Base-by-base conservation (phyloP, 2,888 invertebrate species). In the Epinotia nisella region DNA sequence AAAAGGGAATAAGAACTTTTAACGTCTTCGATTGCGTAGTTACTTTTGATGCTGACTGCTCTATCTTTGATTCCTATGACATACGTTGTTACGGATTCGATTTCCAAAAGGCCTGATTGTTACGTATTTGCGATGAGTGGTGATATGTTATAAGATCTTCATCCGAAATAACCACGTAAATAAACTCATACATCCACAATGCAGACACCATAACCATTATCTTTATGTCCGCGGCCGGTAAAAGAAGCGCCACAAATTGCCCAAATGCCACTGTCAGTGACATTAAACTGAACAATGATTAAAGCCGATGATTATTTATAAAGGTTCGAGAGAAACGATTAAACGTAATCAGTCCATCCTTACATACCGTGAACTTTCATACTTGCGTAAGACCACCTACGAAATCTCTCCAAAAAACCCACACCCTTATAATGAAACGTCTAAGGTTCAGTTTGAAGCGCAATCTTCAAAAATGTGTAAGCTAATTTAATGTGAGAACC, bases 331-430 rank as follows among this genome's bases (percentile, higher is more conserved):
- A 39, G 64, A 75, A 69, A 73, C 70, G 62, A 68, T 76, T 66
- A 71, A 62, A 77, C 76, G 76, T 79, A 82, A 82, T 82, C 81
- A 80, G 80, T 79, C 78, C 80, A 82, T 79, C 82, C 79, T 82
- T 81, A 79, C 80, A 82, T 79, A 83, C 82, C 78, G 76, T 78
- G 78, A 76, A 78, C 84, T 84, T 84, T 84, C 83, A 74, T 82
- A 84, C 77, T 72, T 76, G 71, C 60, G 41, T 62, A 71, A 77
- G 85, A 86, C 85, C 85, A 85, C 85, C 84, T 77, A 77, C 78
- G 79, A 78, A 82, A 82, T 79, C 78, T 76, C 53, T 56, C 35
- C 73, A 75, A 5, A 51, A 70, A 75, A 58, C 62, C 62, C 19
- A 56, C 56, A 74, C 53, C 45, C 64, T 70, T 64, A 64, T 56